Conservation (phyloP, 2,797 vertebrate species). For the Corythornis leucogaster region DNA sequence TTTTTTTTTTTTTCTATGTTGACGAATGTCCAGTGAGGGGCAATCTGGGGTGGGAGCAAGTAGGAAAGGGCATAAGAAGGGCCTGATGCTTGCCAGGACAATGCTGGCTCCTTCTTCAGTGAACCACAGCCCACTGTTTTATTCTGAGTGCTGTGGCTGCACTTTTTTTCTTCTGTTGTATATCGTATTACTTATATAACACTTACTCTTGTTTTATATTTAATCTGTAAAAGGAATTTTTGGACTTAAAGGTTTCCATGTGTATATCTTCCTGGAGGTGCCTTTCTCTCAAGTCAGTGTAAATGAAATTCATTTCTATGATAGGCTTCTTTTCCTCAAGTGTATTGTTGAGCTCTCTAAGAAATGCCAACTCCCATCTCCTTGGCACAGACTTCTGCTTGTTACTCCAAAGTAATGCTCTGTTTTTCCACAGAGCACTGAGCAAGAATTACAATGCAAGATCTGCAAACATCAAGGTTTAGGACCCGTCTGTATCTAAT, state of each 20-base stretch:
- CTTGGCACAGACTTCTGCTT: background rate
- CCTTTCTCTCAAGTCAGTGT: background rate
- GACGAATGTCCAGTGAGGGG: background rate
- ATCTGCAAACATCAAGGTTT: background rate
- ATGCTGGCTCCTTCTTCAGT: background rate
- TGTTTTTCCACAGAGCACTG: background rate
- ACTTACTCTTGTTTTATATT: background rate
- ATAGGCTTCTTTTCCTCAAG: background rate
- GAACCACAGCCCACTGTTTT: background rate
- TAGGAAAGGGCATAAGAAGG: accelerated
- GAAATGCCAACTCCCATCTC: slow-evolving; percentile 29
- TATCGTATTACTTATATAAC: background rate
- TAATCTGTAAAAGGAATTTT: slow-evolving; percentile 19
- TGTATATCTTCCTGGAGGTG: background rate
- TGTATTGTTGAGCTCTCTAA: slow-evolving; percentile 9
- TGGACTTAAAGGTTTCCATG: background rate
- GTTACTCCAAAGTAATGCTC: background rate
- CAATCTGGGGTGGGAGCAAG: background rate
- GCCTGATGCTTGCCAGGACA: background rate
- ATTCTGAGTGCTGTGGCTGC: background rate
- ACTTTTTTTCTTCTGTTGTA: background rate
- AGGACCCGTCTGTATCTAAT: background rate
- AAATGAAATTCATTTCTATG: slow-evolving; percentile 14
- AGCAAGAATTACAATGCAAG: background rate
- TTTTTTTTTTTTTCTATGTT: background rate